Conservation (phyloP, 2,113 vertebrate species). For the Mesitornis unicolor region DNA sequence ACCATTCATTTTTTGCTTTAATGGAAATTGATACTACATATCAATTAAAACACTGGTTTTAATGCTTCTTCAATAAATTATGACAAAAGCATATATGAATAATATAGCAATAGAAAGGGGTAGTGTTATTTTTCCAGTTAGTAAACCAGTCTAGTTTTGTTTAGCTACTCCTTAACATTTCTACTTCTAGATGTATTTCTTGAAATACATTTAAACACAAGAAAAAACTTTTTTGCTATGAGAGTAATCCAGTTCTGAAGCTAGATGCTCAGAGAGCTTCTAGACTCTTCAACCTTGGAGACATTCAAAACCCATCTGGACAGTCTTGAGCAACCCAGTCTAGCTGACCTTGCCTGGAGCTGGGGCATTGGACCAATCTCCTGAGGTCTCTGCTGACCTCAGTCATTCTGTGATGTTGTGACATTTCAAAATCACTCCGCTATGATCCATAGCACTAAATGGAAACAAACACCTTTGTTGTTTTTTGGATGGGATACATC, state of each 20-base stretch:
- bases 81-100: not conserved
- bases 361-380: not conserved
- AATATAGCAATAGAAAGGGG: not conserved
- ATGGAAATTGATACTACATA: not conserved
- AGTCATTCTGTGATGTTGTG: not conserved
- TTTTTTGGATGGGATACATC: not conserved
- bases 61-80: not conserved
- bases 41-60: not conserved
- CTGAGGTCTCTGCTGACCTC: not conserved
- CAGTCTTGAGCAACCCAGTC: not conserved
- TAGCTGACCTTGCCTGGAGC: not conserved
- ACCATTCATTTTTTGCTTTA: not conserved
- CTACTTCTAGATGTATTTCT: not conserved
- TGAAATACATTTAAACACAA: not conserved
- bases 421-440: not conserved
- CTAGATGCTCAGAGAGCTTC: not conserved
- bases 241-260: rapidly evolving
- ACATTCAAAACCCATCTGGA: not conserved
- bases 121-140: not conserved
- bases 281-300: not conserved
- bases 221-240: not conserved
- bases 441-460: not conserved
- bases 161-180: not conserved
- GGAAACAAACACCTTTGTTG: not conserved
- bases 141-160: not conserved